These are phyloP conservation scores for Aporrectodea caliginosa DNA, from an alignment of 1,140 invertebrate genomes.

Conservation along the genomic window DNA sequence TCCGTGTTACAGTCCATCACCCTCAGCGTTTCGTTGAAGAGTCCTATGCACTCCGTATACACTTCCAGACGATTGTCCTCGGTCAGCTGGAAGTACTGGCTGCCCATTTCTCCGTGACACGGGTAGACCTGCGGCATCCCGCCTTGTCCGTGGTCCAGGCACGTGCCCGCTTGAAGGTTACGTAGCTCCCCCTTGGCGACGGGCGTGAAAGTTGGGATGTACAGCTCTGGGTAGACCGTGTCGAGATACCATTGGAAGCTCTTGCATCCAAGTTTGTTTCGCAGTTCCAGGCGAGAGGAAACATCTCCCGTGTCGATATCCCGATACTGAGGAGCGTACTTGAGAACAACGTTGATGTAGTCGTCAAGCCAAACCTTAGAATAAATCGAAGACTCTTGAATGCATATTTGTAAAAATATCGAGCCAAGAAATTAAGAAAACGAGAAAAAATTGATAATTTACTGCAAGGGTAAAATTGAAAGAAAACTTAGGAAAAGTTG, in stretches of 20 bases:
- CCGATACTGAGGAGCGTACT: not conserved
- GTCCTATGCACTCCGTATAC: not conserved
- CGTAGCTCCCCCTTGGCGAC: not conserved
- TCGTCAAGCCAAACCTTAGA: constrained; percentile 33
- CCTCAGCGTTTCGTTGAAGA: not conserved
- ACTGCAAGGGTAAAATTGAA: too few relatives aligned
- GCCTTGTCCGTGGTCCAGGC: not conserved
- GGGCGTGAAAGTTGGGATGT: constrained; percentile 46
- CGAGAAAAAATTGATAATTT: too few relatives aligned
- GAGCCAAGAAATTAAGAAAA: too few relatives aligned
- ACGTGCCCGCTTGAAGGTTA: not conserved
- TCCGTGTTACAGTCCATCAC: not conserved
- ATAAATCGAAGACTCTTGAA: too few relatives aligned
- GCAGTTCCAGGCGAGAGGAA: constrained; percentile 64
- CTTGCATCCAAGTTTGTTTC: constrained; percentile 76
- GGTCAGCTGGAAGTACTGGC: not conserved
- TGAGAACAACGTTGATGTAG: not conserved
- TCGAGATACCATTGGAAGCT: constrained; percentile 90
- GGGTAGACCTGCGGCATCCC: not conserved
- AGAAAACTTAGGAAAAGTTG: too few relatives aligned
- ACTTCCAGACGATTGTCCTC: not conserved
- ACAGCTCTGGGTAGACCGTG: constrained; percentile 86
- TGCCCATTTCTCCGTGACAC: not conserved
- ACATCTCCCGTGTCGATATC: constrained; percentile 57
- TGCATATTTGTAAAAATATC: too few relatives aligned